Percentiles rank a stretch among this genome's conserved stretches.
phyloP scores from a whole-genome alignment of 2,888 invertebrate species.

The Cheilosia soror region DNA sequence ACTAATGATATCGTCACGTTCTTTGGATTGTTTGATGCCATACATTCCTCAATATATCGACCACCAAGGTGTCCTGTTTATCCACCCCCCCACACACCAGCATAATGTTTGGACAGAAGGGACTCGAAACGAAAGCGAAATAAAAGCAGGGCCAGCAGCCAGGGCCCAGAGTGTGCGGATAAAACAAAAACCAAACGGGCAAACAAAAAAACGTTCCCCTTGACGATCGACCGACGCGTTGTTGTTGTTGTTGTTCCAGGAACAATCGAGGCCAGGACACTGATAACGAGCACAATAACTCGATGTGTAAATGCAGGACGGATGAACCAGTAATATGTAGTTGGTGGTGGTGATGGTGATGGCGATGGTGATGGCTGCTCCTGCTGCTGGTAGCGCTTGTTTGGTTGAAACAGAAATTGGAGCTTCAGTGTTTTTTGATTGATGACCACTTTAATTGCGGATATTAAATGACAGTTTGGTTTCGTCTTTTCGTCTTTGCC shows the following conservation, averaged over 20 bases:
- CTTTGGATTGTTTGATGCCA: constrained; percentile 67
- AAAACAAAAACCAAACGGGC: constrained; percentile 33
- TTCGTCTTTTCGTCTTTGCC: constrained; percentile 55
- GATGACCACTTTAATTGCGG: constrained; percentile 84
- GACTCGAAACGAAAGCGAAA: constrained; percentile 43
- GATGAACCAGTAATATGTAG: constrained; percentile 49
- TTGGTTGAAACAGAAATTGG: constrained; percentile 70
- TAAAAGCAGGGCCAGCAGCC: constrained; percentile 20
- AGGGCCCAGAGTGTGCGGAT: constrained; percentile 1
- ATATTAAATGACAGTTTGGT: constrained; percentile 83
- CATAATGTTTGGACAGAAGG: constrained; percentile 66
- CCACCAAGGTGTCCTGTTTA: constrained; percentile 71
- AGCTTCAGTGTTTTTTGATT: constrained; percentile 82
- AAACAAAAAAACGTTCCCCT: constrained; percentile 17
- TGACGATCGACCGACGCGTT: neutral
- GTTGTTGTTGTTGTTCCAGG: constrained; percentile 38
- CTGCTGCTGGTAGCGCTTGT: constrained; percentile 4
- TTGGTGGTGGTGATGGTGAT: neutral
- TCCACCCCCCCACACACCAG: constrained; percentile 34
- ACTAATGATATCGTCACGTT: constrained; percentile 75
- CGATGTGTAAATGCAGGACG: constrained; percentile 55
- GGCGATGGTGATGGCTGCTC: neutral
- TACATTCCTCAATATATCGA: constrained; percentile 67
- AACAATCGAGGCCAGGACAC: constrained; percentile 52
- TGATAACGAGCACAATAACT: constrained; percentile 74